Conservation (phyloP, 1,140 invertebrate genomes). For the Hyposmocoma kahamanoa region DNA sequence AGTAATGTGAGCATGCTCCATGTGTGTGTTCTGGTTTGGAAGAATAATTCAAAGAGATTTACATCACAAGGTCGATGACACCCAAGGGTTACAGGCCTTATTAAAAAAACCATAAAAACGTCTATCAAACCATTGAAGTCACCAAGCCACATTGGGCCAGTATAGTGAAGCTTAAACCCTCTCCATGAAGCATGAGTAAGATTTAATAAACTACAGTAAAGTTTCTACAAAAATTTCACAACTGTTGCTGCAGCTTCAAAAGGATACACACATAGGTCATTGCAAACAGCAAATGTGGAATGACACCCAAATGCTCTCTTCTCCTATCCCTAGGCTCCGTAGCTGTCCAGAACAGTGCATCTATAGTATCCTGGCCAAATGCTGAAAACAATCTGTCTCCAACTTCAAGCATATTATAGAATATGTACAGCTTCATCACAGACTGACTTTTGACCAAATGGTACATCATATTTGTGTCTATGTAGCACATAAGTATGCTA, state of each 20-base stretch:
- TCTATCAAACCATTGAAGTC: no score
- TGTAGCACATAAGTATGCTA: constrained; percentile 88
- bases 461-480: constrained; percentile 99
- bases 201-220: no score
- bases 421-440: constrained; percentile 99
- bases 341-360: constrained; percentile 98
- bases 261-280: constrained; percentile 96
- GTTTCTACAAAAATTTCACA: no score
- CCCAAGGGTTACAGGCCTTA: no score
- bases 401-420: constrained; percentile 99
- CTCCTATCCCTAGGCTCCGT: constrained; percentile 91
- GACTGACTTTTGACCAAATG: constrained; percentile 99
- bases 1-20: no score
- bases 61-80: no score
- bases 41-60: no score
- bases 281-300: constrained; percentile 92
- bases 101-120: no score
- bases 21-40: no score
- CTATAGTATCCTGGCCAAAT: constrained; percentile 98
- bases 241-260: constrained; percentile 72
- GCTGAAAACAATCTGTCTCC: constrained; percentile 96
- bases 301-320: constrained; percentile 88
- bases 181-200: no score
- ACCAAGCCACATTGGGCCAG: no score
- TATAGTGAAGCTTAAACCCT: no score